Conservation (phyloP, 2,888 invertebrate genomes). For the Cataglyphis cursor region DNA sequence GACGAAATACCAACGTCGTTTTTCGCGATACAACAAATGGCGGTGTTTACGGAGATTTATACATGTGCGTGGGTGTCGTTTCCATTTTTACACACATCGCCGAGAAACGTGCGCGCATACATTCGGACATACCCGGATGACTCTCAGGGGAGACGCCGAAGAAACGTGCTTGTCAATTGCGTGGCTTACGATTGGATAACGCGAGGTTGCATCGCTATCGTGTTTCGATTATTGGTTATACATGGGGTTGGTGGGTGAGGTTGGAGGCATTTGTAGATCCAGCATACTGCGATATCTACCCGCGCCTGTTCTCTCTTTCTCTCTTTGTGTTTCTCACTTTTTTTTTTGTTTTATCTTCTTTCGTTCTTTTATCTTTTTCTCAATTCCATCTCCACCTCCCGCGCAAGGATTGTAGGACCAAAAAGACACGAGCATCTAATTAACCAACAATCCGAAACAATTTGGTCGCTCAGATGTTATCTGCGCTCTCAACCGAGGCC, state of each 20-base stretch:
- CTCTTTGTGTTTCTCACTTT: conserved; percentile 52
- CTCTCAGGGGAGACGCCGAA: conserved; percentile 12
- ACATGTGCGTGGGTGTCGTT: conserved; percentile 28
- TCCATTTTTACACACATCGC: conserved; percentile 24
- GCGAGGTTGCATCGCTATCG: conserved; percentile 71
- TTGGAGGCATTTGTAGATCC: conserved; percentile 71
- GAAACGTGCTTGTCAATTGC: conserved; percentile 69
- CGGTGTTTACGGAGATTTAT: conserved; percentile 57
- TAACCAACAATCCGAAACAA: conserved; percentile 86
- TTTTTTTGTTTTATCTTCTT: conserved; percentile 43
- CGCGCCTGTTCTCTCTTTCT: conserved; percentile 45
- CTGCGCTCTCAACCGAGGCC: conserved; percentile 67
- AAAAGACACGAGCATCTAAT: conserved; percentile 83
- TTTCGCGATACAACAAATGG: conserved; percentile 59
- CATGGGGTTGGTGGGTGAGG: conserved; percentile 80
- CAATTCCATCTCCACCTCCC: conserved; percentile 34
- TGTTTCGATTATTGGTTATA: conserved; percentile 79
- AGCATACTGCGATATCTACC: conserved; percentile 56
- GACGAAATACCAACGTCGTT: conserved; percentile 47
- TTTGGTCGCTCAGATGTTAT: conserved; percentile 83
- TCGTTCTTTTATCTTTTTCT: conserved; percentile 32
- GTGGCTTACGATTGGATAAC: conserved; percentile 76
- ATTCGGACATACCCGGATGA: conserved; percentile 41
- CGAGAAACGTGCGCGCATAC: conserved; percentile 19
- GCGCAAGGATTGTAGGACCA: conserved; percentile 72